A percentile compares a stretch with the other conserved stretches of the same genome.
Conservation (phyloP, 2,797 vertebrate genomes). For the Spheniscus humboldti region DNA sequence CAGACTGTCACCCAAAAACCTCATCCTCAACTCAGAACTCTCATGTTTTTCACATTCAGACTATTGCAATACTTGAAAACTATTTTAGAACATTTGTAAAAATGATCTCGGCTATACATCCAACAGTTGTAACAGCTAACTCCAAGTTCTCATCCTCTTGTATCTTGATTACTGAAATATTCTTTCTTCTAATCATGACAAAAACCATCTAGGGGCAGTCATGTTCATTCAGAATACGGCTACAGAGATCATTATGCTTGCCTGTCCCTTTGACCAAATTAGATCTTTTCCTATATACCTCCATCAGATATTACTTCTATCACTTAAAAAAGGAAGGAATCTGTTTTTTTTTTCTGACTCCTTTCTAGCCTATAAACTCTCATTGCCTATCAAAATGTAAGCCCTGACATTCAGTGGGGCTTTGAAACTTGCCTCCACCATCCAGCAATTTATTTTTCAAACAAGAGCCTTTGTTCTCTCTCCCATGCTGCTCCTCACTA, state of each 20-base stretch:
- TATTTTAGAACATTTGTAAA: background rate
- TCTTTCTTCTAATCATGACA: background rate
- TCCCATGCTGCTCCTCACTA: background rate
- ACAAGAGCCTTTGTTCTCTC: background rate
- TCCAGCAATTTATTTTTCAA: background rate
- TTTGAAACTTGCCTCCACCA: background rate
- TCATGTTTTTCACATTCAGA: background rate
- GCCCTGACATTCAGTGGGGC: background rate
- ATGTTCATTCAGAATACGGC: background rate
- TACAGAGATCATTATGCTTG: background rate
- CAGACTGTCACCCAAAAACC: background rate
- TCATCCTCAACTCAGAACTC: background rate
- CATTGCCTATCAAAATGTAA: background rate
- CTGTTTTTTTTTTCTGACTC: rapidly evolving
- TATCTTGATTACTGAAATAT: background rate
- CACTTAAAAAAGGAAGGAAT: background rate
- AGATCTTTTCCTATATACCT: background rate
- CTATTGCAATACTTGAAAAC: background rate
- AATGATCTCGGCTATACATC: background rate
- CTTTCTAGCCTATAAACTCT: background rate
- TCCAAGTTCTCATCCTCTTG: background rate
- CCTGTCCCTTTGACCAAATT: background rate
- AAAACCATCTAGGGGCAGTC: background rate
- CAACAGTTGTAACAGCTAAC: background rate
- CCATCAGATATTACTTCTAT: background rate